Evolutionary conservation across 2,797 vertebrate genomes (phyloP).

Genomic region (Melanogrammus aeglefinus): DNA sequence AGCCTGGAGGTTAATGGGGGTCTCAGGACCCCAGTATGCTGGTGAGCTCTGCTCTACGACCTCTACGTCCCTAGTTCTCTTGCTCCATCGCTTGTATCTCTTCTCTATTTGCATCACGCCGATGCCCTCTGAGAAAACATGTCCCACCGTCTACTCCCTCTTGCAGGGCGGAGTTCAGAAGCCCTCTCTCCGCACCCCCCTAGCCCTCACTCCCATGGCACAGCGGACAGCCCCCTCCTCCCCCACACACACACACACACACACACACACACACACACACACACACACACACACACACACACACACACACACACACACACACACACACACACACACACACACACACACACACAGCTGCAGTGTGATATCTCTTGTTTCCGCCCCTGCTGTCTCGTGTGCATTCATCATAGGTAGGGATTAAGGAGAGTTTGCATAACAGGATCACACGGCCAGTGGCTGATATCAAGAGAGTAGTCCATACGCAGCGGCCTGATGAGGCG

Average conservation of each 20-base stretch:
- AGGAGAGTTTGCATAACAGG: constrained; percentile 99
- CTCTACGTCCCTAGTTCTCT: constrained; percentile 29
- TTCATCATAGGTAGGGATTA: constrained; percentile 98
- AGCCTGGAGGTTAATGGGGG: constrained; percentile 63
- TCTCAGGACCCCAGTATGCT: constrained; percentile 46
- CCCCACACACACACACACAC: background rate
- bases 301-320: constrained; percentile 38
- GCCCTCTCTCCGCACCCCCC: constrained; percentile 43
- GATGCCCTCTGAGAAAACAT: constrained; percentile 45
- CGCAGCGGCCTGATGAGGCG: constrained; percentile 84
- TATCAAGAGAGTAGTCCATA: constrained; percentile 99
- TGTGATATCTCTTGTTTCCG: constrained; percentile 62
- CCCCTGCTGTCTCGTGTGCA: constrained; percentile 75
- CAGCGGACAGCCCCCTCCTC: constrained; percentile 59
- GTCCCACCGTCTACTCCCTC: constrained; percentile 49
- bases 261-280: constrained; percentile 38
- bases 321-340: constrained; percentile 39
- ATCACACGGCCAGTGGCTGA: constrained; percentile 99
- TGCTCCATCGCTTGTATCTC: background rate
- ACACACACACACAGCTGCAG: constrained; percentile 63
- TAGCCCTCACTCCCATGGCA: constrained; percentile 54
- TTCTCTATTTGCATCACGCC: constrained; percentile 27
- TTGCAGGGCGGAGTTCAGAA: constrained; percentile 48
- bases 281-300: constrained; percentile 39
- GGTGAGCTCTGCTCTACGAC: constrained; percentile 43